Percentiles rank a stretch among this genome's conserved stretches.
phyloP scores from a whole-genome alignment of 2,888 invertebrate genomes.

The Tetragonula carbonaria region DNA sequence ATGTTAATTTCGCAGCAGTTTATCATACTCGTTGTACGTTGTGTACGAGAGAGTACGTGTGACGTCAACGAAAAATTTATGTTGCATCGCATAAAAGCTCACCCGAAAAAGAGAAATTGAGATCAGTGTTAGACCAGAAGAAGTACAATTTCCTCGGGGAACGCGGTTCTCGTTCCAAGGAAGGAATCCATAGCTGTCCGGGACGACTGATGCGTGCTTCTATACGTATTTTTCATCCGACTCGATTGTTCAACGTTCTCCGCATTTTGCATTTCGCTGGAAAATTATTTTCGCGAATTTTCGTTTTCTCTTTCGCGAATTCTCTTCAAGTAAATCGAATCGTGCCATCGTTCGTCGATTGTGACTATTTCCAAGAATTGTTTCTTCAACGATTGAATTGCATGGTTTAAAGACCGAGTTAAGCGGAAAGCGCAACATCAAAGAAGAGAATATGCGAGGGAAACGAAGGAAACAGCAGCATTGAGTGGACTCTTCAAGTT shows the following conservation, averaged over 20 bases:
- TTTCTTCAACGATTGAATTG: not conserved
- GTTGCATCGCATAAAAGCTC: not conserved
- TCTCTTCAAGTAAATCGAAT: not conserved
- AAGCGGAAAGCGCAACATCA: not conserved
- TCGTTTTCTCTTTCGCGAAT: not conserved
- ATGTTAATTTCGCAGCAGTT: not conserved
- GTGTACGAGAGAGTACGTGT: not conserved
- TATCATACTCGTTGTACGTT: not conserved
- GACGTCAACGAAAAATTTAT: conserved; percentile 21
- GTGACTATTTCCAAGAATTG: not conserved
- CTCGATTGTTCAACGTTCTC: conserved; percentile 1
- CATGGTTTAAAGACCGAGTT: no score
- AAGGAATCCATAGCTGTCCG: conserved; percentile 30
- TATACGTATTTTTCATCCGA: not conserved
- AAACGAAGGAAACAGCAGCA: not conserved
- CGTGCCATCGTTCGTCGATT: no score
- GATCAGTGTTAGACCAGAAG: conserved; percentile 26
- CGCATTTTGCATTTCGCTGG: not conserved
- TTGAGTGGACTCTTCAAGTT: not conserved
- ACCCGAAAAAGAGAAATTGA: conserved; percentile 12
- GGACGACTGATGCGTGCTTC: not conserved
- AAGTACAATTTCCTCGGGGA: conserved; percentile 42
- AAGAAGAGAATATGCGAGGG: no score
- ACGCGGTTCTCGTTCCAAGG: conserved; percentile 10
- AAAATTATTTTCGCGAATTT: not conserved